phyloP scores from a whole-genome alignment of 2,113 vertebrate genomes.

The Loxodonta africana region DNA sequence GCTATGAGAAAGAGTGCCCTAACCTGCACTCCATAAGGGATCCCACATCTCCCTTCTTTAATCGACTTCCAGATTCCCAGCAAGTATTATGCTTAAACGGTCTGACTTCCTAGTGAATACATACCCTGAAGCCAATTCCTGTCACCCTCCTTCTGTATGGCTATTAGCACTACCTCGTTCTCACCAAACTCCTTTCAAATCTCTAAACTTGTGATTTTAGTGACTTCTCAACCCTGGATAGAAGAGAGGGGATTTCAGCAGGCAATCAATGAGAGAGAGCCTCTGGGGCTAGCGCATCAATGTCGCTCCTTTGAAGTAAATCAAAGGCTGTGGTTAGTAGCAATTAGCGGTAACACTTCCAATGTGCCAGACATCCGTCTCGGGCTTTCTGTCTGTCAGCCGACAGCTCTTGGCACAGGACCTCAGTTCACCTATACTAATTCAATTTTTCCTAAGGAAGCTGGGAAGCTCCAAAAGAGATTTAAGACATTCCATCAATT shows the following conservation, averaged over 20 bases:
- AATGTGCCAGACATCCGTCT: neutral
- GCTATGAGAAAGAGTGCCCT: neutral
- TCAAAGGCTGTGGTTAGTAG: accelerated
- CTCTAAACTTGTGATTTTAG: conserved; percentile 6
- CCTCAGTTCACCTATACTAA: neutral
- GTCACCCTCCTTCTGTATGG: neutral
- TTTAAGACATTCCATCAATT: neutral
- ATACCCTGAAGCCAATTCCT: neutral
- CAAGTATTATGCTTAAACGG: neutral
- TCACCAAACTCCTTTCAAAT: neutral
- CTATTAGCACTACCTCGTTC: neutral
- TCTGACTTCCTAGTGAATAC: neutral
- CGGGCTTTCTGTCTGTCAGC: neutral
- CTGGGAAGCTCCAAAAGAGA: neutral
- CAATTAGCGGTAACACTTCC: accelerated
- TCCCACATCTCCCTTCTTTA: neutral
- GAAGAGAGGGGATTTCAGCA: neutral
- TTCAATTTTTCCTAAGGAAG: neutral
- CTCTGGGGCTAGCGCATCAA: neutral
- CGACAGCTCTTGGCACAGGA: neutral
- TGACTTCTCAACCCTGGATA: neutral
- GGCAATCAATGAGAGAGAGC: neutral
- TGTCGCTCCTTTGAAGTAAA: neutral
- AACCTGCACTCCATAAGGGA: too few relatives aligned
- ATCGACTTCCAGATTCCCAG: neutral